Conservation (phyloP, 2,888 invertebrate genomes). For the Margaritifera margaritifera region DNA sequence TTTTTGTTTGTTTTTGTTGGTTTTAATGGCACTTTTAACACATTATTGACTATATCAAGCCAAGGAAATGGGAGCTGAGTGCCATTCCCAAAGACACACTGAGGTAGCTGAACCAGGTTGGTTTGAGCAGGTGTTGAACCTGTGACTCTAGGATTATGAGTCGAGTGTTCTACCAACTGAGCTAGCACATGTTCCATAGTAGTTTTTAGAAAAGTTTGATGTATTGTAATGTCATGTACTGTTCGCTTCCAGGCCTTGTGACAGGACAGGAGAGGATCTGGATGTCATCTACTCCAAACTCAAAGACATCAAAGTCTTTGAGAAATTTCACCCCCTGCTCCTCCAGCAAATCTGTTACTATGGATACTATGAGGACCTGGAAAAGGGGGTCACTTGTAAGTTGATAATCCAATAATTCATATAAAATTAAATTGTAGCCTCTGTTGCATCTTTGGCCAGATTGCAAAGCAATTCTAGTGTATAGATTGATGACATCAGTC, state of each 20-base stretch:
- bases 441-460: background rate
- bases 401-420: constrained; percentile 5
- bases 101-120: no score
- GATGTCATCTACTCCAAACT: constrained; percentile 79
- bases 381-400: constrained; percentile 85
- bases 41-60: no score
- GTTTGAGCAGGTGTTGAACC: no score
- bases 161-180: no score
- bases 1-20: no score
- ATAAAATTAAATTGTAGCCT: background rate
- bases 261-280: constrained; percentile 82
- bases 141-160: no score
- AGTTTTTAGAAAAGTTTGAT: no score
- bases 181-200: no score
- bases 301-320: constrained; percentile 68
- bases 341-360: constrained; percentile 84
- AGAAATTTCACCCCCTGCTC: constrained; percentile 78
- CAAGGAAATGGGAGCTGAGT: no score
- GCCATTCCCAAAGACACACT: no score
- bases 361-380: constrained; percentile 85
- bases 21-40: no score
- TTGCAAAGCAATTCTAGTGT: background rate
- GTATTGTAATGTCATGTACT: background rate
- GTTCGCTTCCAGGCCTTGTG: constrained; percentile 76
- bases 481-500: no score